These are phyloP conservation scores for Octodon degus DNA, from an alignment of 2,113 vertebrate species.

Conservation along the genomic window DNA sequence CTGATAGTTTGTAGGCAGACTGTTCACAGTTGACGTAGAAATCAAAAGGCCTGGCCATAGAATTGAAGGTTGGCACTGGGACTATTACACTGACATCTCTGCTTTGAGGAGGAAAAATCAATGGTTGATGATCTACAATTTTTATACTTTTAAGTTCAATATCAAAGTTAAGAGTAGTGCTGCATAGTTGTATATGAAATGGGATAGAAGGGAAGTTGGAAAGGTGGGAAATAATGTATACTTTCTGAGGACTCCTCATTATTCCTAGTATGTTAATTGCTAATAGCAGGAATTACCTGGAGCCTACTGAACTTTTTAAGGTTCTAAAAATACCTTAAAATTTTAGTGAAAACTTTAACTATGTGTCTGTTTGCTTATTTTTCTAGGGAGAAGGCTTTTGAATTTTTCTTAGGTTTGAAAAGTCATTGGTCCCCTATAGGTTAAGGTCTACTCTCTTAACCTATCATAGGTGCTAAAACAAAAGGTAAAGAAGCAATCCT, in stretches of 20 bases:
- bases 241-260: neutral
- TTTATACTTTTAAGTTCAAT: slow-evolving; percentile 40
- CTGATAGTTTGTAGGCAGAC: neutral
- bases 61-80: slow-evolving; percentile 36
- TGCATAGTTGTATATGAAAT: neutral
- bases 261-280: neutral
- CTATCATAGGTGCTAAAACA: neutral
- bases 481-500: neutral
- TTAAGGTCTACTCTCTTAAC: neutral
- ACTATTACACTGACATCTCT: slow-evolving; percentile 40
- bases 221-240: neutral
- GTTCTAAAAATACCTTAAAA: slow-evolving; percentile 15
- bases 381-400: neutral
- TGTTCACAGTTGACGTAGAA: neutral
- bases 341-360: slow-evolving; percentile 11
- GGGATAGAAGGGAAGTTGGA: neutral
- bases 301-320: neutral
- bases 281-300: neutral
- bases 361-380: slow-evolving; percentile 22
- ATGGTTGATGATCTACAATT: neutral
- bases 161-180: neutral
- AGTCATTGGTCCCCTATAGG: neutral
- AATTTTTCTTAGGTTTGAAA: neutral
- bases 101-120: slow-evolving; percentile 51
- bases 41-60: slow-evolving; percentile 11